phyloP scores from a whole-genome alignment of 2,888 invertebrate species.

The Steromphala cineraria region DNA sequence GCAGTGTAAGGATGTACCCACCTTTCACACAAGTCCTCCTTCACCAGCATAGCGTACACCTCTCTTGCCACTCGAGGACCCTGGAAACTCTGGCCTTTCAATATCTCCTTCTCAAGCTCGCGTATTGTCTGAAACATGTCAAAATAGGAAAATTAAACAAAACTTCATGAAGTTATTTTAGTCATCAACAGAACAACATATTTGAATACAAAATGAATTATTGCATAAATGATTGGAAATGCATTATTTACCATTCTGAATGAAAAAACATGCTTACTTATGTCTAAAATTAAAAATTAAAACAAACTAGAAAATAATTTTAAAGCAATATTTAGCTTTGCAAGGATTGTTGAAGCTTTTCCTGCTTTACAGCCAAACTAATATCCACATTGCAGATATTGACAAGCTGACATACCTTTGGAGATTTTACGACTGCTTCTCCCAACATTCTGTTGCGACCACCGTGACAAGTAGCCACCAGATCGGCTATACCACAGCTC shows the following conservation, averaged over 20 bases:
- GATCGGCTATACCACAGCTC: slow-evolving; percentile 98
- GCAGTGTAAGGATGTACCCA: slow-evolving; percentile 74
- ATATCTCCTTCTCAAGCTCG: slow-evolving; percentile 93
- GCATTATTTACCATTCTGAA: too few relatives aligned
- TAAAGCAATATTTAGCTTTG: too few relatives aligned
- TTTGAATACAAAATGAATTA: too few relatives aligned
- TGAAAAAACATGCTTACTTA: too few relatives aligned
- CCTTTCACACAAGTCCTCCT: slow-evolving; percentile 88
- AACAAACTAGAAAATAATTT: too few relatives aligned
- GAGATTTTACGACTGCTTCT: slow-evolving; percentile 94
- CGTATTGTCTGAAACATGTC: slow-evolving; percentile 80
- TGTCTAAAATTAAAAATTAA: too few relatives aligned
- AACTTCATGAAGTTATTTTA: too few relatives aligned
- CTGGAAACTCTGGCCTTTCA: slow-evolving; percentile 98
- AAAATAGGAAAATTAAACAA: not conserved
- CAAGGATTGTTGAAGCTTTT: too few relatives aligned
- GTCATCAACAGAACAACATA: too few relatives aligned
- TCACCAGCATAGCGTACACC: slow-evolving; percentile 93
- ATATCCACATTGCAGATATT: too few relatives aligned
- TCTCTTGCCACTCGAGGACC: slow-evolving; percentile 98
- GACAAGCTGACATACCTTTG: slow-evolving; percentile 80
- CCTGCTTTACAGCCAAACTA: too few relatives aligned
- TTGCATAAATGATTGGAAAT: too few relatives aligned
- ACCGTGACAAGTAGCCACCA: slow-evolving; percentile 98
- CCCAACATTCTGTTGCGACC: slow-evolving; percentile 96